Evolutionary conservation across 1,140 invertebrate genomes (phyloP).

Genomic region (Brachionus sp.): DNA sequence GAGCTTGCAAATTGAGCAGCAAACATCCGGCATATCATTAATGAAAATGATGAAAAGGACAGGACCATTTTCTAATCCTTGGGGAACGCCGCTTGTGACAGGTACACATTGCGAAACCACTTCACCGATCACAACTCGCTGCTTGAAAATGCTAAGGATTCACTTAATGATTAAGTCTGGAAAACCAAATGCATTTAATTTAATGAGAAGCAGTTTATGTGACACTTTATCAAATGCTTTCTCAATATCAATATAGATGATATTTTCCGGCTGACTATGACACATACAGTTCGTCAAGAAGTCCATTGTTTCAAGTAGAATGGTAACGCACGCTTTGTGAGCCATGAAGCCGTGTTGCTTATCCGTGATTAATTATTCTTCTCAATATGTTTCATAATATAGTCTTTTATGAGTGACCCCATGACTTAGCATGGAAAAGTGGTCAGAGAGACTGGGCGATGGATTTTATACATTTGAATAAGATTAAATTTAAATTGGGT

Average conservation of each 20-base stretch:
- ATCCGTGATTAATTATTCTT: too few relatives aligned
- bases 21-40: neutral
- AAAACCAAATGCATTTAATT: neutral
- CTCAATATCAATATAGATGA: neutral
- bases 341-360: too few relatives aligned
- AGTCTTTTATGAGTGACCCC: too few relatives aligned
- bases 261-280: neutral
- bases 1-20: neutral
- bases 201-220: neutral
- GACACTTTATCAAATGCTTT: constrained; percentile 35
- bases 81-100: constrained; percentile 45
- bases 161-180: neutral
- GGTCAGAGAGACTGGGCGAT: constrained; percentile 45
- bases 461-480: too few relatives aligned
- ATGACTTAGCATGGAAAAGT: too few relatives aligned
- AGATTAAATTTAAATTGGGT: too few relatives aligned
- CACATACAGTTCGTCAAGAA: neutral
- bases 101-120: neutral
- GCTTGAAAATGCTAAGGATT: constrained; percentile 32
- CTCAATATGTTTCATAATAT: too few relatives aligned
- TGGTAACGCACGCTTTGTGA: constrained; percentile 45
- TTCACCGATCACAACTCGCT: constrained; percentile 30
- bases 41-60: constrained; percentile 46
- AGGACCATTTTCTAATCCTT: constrained; percentile 47
- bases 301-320: constrained; percentile 23